Evolutionary conservation across 2,888 invertebrate species (phyloP).

Genomic region (Lycia hirtaria): DNA sequence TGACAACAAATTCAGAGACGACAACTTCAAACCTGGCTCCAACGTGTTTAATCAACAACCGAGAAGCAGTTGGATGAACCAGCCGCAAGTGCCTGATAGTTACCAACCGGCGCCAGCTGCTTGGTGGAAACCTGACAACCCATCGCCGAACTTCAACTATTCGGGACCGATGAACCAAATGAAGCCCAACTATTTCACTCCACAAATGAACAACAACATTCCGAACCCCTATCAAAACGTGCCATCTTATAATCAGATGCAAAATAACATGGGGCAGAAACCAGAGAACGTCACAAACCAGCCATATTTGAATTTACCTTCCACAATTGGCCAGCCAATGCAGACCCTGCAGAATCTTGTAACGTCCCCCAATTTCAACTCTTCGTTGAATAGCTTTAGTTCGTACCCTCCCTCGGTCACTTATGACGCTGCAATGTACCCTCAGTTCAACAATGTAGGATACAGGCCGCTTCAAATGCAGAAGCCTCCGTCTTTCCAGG

Average conservation of each 20-base stretch:
- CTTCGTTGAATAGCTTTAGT: conserved; percentile 65
- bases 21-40: conserved; percentile 54
- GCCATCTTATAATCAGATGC: conserved; percentile 49
- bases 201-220: conserved; percentile 50
- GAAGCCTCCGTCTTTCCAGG: conserved; percentile 57
- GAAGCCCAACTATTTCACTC: conserved; percentile 65
- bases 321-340: conserved; percentile 66
- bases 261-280: conserved; percentile 44
- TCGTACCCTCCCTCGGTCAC: conserved; percentile 60
- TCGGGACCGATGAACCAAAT: conserved; percentile 54
- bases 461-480: conserved; percentile 65
- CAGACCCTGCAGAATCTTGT: conserved; percentile 66
- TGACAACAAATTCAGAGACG: conserved; percentile 76
- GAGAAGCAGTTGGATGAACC: conserved; percentile 52
- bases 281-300: conserved; percentile 46
- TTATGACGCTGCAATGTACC: conserved; percentile 77
- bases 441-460: conserved; percentile 68
- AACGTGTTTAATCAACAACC: conserved; percentile 50
- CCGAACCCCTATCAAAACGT: conserved; percentile 61
- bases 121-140: conserved; percentile 74
- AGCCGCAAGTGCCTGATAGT: conserved; percentile 44
- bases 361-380: conserved; percentile 68
- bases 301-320: conserved; percentile 53
- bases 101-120: conserved; percentile 53
- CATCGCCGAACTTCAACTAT: conserved; percentile 52